A percentile compares a stretch with the other conserved stretches of the same genome.
phyloP scores from a whole-genome alignment of 2,888 invertebrate species.

The Rhimphoctona megacephalus region DNA sequence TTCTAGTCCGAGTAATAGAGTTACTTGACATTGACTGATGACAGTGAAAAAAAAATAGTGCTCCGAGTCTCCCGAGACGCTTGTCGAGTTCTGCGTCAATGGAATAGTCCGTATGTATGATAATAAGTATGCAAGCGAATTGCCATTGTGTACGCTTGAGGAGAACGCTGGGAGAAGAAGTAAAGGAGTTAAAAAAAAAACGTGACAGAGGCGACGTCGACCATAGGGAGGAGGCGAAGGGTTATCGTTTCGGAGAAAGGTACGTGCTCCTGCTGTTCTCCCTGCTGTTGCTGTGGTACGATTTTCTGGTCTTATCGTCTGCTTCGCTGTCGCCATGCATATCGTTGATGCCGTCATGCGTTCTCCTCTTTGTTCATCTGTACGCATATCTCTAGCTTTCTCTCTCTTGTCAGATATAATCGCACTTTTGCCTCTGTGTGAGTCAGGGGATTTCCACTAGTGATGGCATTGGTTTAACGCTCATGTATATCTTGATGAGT shows the following conservation, averaged over 20 bases:
- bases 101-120: conserved; percentile 68
- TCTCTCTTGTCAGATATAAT: not conserved
- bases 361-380: conserved; percentile 20
- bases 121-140: conserved; percentile 75
- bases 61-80: conserved; percentile 32
- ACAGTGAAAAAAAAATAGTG: conserved; percentile 31
- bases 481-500: not conserved
- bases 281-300: conserved; percentile 20
- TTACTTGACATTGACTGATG: not conserved
- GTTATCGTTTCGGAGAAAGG: conserved; percentile 80
- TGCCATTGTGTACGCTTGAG: conserved; percentile 61
- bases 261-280: conserved; percentile 66
- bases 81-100: conserved; percentile 73
- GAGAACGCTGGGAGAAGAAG: conserved; percentile 6
- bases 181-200: conserved; percentile 31
- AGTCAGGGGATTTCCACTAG: not conserved
- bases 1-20: not conserved
- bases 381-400: not conserved
- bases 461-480: not conserved
- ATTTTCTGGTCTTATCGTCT: conserved; percentile 55
- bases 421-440: not conserved
- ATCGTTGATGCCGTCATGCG: conserved; percentile 45
- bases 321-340: conserved; percentile 49
- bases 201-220: conserved; percentile 58
- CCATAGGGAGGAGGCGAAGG: conserved; percentile 74